These are phyloP conservation scores for Dryobota labecula DNA, from an alignment of 2,888 invertebrate genomes.

Conservation along the genomic window DNA sequence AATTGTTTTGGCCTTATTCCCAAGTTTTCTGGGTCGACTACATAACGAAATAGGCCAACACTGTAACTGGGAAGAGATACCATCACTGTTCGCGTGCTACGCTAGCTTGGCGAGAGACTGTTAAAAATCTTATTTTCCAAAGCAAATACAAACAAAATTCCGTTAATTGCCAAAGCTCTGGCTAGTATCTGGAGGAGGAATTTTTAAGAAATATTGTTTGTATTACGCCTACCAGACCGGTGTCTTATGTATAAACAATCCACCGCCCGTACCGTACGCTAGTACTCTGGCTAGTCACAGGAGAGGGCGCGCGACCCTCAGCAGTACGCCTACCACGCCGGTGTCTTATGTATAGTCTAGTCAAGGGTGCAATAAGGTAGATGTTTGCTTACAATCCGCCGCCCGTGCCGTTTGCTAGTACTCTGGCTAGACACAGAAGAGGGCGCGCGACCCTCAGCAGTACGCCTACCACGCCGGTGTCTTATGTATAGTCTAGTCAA, in stretches of 20 bases:
- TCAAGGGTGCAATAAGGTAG: not conserved
- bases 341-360: not conserved
- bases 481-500: not conserved
- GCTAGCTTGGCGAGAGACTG: not conserved
- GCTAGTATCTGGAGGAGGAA: not conserved
- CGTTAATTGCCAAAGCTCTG: not conserved
- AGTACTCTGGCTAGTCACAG: conserved; percentile 89
- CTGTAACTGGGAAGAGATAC: conserved; percentile 14
- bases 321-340: conserved; percentile 64
- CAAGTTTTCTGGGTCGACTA: conserved; percentile 45
- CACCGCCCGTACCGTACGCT: conserved; percentile 88
- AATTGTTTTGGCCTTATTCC: conserved; percentile 36
- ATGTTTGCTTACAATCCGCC: conserved; percentile 86
- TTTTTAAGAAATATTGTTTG: not conserved
- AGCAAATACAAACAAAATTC: not conserved
- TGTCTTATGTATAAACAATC: conserved; percentile 76
- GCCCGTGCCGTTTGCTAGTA: conserved; percentile 86
- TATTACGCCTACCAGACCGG: not conserved
- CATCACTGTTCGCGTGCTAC: conserved; percentile 4
- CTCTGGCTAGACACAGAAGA: conserved; percentile 89
- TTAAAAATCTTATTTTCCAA: not conserved
- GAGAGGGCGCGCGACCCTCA: conserved; percentile 84
- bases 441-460: conserved; percentile 83
- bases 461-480: conserved; percentile 86
- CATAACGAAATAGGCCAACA: conserved; percentile 33